phyloP scores from a whole-genome alignment of 2,113 vertebrate genomes.

The Hassar affinis region DNA sequence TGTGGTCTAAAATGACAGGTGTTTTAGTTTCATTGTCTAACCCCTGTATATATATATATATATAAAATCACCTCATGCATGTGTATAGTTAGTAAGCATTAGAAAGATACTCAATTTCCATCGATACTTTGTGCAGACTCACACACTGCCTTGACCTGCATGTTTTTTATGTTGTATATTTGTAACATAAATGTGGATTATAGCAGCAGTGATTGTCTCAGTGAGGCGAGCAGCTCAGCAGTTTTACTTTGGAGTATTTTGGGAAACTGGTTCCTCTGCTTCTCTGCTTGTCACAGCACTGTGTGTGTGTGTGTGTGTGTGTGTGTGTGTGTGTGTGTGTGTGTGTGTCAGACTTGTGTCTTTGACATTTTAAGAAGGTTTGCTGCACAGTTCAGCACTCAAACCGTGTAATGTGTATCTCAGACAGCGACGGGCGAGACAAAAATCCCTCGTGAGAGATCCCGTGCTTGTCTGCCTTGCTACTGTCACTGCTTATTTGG shows the following conservation, averaged over 20 bases:
- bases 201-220: not conserved
- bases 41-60: too few species aligned
- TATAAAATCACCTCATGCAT: not conserved
- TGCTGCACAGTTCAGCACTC: slow-evolving; percentile 15
- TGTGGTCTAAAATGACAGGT: too few species aligned
- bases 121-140: not conserved
- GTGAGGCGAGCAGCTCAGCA: not conserved
- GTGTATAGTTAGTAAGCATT: not conserved
- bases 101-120: not conserved
- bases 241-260: slow-evolving; percentile 10
- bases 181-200: not conserved
- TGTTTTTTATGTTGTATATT: not conserved
- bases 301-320: slow-evolving; percentile 17
- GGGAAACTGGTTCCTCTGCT: not conserved
- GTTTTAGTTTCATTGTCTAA: too few species aligned
- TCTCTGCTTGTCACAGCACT: not conserved
- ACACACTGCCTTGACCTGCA: not conserved
- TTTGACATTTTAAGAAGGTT: slow-evolving; percentile 43
- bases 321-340: slow-evolving; percentile 7
- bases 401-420: slow-evolving; percentile 37
- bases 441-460: slow-evolving; percentile 46
- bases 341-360: slow-evolving; percentile 37
- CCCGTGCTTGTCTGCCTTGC: slow-evolving; percentile 41
- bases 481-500: slow-evolving; percentile 55
- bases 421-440: slow-evolving; percentile 38